These are phyloP conservation scores for Epinotia demarniana DNA, from an alignment of 2,888 invertebrate species.

Conservation along the genomic window DNA sequence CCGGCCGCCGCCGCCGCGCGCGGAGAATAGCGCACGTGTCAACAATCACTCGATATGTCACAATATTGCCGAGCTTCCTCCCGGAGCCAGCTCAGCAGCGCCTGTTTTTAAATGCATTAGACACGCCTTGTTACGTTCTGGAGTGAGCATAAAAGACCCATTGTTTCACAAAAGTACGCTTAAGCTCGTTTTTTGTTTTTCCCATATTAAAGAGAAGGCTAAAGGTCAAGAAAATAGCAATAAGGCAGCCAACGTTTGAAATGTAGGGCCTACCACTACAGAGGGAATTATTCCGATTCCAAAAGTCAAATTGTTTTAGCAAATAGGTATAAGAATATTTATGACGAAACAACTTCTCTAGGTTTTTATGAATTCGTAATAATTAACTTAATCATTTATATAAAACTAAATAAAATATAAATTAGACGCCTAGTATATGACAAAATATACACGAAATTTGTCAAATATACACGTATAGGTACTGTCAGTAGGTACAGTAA, in stretches of 20 bases:
- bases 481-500: too few relatives aligned
- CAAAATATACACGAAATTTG: too few relatives aligned
- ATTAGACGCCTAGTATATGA: too few relatives aligned
- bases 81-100: conserved; percentile 52
- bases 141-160: conserved; percentile 33
- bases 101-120: conserved; percentile 64
- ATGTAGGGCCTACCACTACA: too few relatives aligned
- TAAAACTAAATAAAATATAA: too few relatives aligned
- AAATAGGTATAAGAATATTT: too few relatives aligned
- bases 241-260: not conserved
- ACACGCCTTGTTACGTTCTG: conserved; percentile 54
- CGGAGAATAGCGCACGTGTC: conserved; percentile 34
- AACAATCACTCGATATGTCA: conserved; percentile 43
- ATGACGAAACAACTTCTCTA: too few relatives aligned
- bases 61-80: conserved; percentile 59
- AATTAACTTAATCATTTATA: too few relatives aligned
- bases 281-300: too few relatives aligned
- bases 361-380: too few relatives aligned
- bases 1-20: conserved; percentile 6
- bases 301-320: too few relatives aligned
- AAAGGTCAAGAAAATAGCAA: not conserved
- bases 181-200: not conserved
- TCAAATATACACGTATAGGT: too few relatives aligned
- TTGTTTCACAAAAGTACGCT: not conserved
- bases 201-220: not conserved